A percentile compares a stretch with the other conserved stretches of the same genome.
These are phyloP conservation scores for Amphiduros pacificus DNA, from an alignment of 2,888 invertebrate species.

Conservation along the genomic window DNA sequence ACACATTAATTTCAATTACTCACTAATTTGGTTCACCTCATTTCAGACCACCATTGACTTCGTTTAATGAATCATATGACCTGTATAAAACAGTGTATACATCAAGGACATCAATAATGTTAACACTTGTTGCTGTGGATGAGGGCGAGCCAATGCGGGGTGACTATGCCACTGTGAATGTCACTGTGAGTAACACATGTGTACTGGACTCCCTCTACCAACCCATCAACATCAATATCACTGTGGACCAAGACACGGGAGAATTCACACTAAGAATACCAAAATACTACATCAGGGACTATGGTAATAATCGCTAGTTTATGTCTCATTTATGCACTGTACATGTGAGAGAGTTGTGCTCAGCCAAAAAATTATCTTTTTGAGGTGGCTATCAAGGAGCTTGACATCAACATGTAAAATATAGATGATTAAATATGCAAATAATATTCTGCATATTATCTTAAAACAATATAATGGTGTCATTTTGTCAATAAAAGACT, in stretches of 20 bases:
- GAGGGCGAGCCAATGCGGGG: constrained; percentile 39
- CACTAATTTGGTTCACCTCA: constrained; percentile 18
- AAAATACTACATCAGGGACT: constrained; percentile 39
- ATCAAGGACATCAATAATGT: constrained; percentile 35
- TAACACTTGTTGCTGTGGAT: constrained; percentile 41
- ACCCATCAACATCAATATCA: constrained; percentile 31
- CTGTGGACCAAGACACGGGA: constrained; percentile 36
- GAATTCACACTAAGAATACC: constrained; percentile 38
- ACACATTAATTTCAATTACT: constrained; percentile 21
- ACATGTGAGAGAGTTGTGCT: too few relatives aligned
- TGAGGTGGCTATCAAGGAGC: too few relatives aligned
- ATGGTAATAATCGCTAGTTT: constrained; percentile 40
- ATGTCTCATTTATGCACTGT: too few relatives aligned
- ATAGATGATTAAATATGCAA: too few relatives aligned
- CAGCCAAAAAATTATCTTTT: too few relatives aligned
- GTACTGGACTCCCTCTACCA: constrained; percentile 38
- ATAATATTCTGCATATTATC: too few relatives aligned
- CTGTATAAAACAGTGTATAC: constrained; percentile 37
- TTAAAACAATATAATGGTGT: too few relatives aligned
- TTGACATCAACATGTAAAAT: too few relatives aligned
- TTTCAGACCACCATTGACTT: constrained; percentile 1
- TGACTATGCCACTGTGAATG: constrained; percentile 32
- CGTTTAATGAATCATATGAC: constrained; percentile 17
- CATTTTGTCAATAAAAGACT: too few relatives aligned
- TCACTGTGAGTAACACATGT: constrained; percentile 44